Evolutionary conservation across 2,797 vertebrate species (phyloP).

Genomic region (Gila robusta): DNA sequence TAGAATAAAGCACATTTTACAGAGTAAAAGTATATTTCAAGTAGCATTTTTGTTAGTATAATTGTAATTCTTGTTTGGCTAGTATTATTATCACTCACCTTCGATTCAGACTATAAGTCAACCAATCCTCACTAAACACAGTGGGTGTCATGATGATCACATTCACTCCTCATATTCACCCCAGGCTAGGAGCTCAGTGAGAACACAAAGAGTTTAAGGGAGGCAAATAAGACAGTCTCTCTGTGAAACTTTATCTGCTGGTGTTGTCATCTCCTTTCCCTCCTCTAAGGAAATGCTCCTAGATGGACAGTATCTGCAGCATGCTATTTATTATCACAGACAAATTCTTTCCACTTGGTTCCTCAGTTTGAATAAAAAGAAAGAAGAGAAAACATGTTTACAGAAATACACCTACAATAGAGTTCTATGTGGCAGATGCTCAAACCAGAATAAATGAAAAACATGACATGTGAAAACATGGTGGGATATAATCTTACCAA

Average conservation of each 20-base stretch:
- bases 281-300: neutral
- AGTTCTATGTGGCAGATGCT: neutral
- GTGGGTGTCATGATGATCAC: neutral
- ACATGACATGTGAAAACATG: neutral
- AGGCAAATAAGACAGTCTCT: neutral
- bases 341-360: neutral
- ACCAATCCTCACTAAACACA: neutral
- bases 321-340: neutral
- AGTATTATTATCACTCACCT: neutral
- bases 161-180: constrained; percentile 1
- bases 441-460: neutral
- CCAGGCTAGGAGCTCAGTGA: neutral
- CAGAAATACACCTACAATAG: neutral
- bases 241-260: neutral
- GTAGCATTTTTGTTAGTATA: neutral
- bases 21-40: neutral
- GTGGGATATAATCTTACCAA: neutral
- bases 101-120: neutral
- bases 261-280: neutral
- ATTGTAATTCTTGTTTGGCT: neutral
- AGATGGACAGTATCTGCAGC: neutral
- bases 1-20: neutral
- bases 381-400: neutral
- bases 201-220: neutral
- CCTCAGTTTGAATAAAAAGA: neutral